Conservation (phyloP, 2,113 vertebrate genomes). For the Merops nubicus region DNA sequence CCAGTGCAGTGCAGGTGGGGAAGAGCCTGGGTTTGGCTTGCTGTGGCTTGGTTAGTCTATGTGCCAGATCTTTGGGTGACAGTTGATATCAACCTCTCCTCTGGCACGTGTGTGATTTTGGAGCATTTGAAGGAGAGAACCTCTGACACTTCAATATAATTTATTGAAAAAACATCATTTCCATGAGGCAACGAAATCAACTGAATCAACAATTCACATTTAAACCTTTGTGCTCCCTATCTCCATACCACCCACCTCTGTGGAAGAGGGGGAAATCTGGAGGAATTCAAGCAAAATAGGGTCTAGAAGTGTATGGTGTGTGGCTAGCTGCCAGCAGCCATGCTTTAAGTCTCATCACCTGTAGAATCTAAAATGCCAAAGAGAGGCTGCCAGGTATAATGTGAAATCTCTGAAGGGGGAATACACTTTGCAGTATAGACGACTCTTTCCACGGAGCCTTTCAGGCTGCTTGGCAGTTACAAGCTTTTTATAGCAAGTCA, state of each 20-base stretch:
- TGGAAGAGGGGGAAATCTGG: not conserved
- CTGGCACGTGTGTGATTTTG: accelerated
- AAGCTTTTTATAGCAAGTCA: slow-evolving; percentile 43
- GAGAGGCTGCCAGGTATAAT: accelerated
- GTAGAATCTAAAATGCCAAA: not conserved
- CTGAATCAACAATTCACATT: accelerated
- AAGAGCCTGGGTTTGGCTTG: not conserved
- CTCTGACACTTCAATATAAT: not conserved
- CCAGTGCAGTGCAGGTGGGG: too few relatives aligned
- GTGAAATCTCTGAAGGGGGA: not conserved
- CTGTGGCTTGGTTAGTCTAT: not conserved
- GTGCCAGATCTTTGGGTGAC: not conserved
- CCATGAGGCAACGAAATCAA: not conserved
- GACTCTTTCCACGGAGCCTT: not conserved
- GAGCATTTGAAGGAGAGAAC: not conserved
- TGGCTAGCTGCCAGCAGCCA: not conserved
- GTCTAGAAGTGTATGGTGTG: not conserved
- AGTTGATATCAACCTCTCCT: not conserved
- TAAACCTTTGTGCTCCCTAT: not conserved
- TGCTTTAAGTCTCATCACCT: not conserved
- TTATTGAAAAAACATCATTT: not conserved
- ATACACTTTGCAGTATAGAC: not conserved
- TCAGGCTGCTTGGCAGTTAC: not conserved
- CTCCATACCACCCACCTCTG: not conserved
- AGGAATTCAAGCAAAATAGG: not conserved